phyloP scores from a whole-genome alignment of 2,888 invertebrate genomes.

The Scelioninae gen. 2 region DNA sequence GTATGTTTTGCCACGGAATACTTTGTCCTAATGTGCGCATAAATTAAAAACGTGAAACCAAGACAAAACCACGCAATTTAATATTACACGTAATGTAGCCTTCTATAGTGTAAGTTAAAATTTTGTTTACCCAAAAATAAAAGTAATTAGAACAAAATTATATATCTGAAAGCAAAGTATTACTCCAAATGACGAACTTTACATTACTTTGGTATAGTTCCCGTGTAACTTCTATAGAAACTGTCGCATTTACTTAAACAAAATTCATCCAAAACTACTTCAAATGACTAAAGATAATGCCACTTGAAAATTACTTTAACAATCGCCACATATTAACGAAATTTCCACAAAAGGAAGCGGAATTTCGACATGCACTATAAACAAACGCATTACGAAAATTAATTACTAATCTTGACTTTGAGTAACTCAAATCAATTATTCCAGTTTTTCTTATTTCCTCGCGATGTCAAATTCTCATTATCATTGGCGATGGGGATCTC shows the following conservation, averaged over 20 bases:
- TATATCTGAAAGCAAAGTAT: conserved; percentile 9
- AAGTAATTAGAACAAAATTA: conserved; percentile 8
- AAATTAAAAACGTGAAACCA: conserved; percentile 3
- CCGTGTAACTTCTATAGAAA: conserved; percentile 14
- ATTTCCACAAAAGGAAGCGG: not conserved
- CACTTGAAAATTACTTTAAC: conserved; percentile 27
- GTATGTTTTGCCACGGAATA: not conserved
- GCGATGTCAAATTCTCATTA: conserved; percentile 22
- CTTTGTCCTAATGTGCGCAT: not conserved
- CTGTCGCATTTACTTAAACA: conserved; percentile 15
- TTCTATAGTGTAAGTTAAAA: conserved; percentile 1
- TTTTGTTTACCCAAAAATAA: conserved; percentile 21
- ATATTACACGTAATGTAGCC: not conserved
- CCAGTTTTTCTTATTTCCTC: conserved; percentile 5
- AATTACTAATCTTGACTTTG: not conserved
- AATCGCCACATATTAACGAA: conserved; percentile 21
- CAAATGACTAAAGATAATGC: conserved; percentile 13
- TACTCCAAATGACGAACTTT: conserved; percentile 21
- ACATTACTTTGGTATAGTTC: conserved; percentile 6
- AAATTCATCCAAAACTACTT: conserved; percentile 19
- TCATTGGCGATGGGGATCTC: conserved; percentile 14
- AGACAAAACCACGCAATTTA: not conserved
- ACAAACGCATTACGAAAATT: not conserved
- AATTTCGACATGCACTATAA: conserved; percentile 1
- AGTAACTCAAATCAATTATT: conserved; percentile 14